A percentile compares a stretch with the other conserved stretches of the same genome.
Conservation (phyloP, 2,888 invertebrate genomes). For the Folsomia manolachei region DNA sequence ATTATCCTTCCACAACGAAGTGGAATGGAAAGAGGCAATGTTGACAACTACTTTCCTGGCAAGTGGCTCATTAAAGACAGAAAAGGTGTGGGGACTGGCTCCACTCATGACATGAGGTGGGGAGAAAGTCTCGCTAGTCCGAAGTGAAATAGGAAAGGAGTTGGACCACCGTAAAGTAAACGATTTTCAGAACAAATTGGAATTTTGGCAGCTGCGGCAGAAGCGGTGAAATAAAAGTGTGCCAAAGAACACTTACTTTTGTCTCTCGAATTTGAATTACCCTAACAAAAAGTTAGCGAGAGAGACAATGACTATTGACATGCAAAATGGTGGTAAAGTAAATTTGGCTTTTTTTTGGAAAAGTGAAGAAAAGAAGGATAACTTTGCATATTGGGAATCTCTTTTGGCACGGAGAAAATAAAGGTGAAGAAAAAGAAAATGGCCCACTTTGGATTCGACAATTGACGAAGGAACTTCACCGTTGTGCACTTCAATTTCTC, state of each 20-base stretch:
- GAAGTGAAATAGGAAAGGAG: not conserved
- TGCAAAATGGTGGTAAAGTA: not conserved
- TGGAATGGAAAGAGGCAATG: not conserved
- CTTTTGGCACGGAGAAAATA: not conserved
- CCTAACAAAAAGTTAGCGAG: not conserved
- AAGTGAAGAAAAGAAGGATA: not conserved
- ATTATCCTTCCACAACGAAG: slow-evolving; percentile 24
- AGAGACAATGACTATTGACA: slow-evolving; percentile 7
- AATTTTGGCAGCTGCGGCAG: not conserved
- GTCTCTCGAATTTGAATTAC: not conserved
- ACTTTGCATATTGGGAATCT: not conserved
- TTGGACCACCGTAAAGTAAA: not conserved
- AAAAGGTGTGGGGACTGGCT: not conserved
- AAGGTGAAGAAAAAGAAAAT: not conserved
- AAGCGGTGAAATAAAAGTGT: not conserved
- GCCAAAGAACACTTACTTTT: not conserved
- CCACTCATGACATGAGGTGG: no score
- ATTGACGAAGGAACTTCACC: not conserved
- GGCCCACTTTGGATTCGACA: not conserved
- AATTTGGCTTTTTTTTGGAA: not conserved
- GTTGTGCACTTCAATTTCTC: not conserved
- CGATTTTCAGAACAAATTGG: not conserved
- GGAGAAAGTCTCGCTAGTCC: not conserved
- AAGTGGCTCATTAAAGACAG: not conserved
- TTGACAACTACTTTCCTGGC: not conserved